Base-by-base conservation (phyloP, 1,140 invertebrate genomes). In the Zophobas atratus region DNA sequence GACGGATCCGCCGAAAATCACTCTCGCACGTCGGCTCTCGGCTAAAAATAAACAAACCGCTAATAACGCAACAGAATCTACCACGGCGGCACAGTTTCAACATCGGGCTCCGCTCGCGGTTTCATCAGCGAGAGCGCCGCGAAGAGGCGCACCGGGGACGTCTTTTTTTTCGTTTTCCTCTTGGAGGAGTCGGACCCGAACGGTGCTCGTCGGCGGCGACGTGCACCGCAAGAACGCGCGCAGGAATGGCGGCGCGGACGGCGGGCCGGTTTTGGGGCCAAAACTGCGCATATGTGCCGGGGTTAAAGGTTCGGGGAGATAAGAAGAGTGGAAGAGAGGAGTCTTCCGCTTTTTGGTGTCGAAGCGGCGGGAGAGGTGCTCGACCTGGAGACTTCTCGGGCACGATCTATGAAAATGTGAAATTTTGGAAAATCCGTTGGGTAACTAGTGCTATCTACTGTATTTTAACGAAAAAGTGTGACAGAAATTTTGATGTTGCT, bases 1-100 rank as follows among this genome's bases (percentile, higher is more conserved):
- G 39, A 43, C 43, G 38, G 60, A 39, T 48, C 60, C 20, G 20
- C 20, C 20, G 8, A 67, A 67, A 67, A 67, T 67, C 43, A 67
- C 5, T 5, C 39, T 43, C 60, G 39, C 60, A 67, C 60, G 39
- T 67, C 43, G 38, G 60, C 38, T 48, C 60, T 41, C 38, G 39
- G 41, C 60, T 67, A 67, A 67, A 67, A 67, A 67, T 67, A 67
- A 67, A 67, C 39, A 67, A 67, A 67, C 39, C 39, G 41, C 56
- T 33, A 41, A 67, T 67, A 20, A 38, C 41, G 20, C 60, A 32
- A 67, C 60, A 20, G 20, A 20, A 20, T 20, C 20, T 20, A 32
- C 39, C 3, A 51, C 6, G 39, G 20, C 60, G 38, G 39, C 56
- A 43, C 60, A 67, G 60, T 67, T 67, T 67, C 60, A 43, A 41